These are phyloP conservation scores for Regulus satrapa DNA, from an alignment of 2,113 vertebrate species.

Conservation along the genomic window DNA sequence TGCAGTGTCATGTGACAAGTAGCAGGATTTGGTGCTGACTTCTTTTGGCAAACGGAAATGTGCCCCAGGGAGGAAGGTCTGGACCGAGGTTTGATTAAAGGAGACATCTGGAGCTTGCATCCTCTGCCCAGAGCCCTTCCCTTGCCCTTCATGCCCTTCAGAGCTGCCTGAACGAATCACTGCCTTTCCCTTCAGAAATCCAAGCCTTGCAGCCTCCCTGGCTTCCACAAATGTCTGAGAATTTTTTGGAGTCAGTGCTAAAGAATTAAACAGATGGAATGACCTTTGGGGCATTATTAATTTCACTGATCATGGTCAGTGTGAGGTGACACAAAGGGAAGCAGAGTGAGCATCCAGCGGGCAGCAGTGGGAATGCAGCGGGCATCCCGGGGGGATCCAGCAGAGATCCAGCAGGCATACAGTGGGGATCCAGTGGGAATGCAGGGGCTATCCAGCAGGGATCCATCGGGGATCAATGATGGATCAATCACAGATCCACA, in stretches of 20 bases:
- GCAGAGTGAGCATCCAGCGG: rapidly evolving
- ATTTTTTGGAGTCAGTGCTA: neutral
- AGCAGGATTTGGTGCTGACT: neutral
- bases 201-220: neutral
- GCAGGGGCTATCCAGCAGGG: no score
- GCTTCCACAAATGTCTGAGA: neutral
- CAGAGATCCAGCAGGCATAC: rapidly evolving
- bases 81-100: neutral
- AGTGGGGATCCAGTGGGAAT: rapidly evolving
- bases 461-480: rapidly evolving
- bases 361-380: neutral
- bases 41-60: neutral
- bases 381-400: rapidly evolving
- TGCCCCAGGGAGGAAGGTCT: neutral
- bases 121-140: neutral
- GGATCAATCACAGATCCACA: rapidly evolving
- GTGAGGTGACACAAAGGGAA: neutral
- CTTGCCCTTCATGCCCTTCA: neutral
- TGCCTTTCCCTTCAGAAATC: neutral
- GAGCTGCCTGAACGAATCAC: neutral
- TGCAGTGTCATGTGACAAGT: rapidly evolving
- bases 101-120: neutral
- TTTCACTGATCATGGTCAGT: rapidly evolving
- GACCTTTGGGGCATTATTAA: rapidly evolving
- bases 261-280: rapidly evolving